A percentile compares a stretch with the other conserved stretches of the same genome.
These are phyloP conservation scores for Mactra quadrangularis DNA, from an alignment of 1,140 invertebrate genomes.

Conservation along the genomic window DNA sequence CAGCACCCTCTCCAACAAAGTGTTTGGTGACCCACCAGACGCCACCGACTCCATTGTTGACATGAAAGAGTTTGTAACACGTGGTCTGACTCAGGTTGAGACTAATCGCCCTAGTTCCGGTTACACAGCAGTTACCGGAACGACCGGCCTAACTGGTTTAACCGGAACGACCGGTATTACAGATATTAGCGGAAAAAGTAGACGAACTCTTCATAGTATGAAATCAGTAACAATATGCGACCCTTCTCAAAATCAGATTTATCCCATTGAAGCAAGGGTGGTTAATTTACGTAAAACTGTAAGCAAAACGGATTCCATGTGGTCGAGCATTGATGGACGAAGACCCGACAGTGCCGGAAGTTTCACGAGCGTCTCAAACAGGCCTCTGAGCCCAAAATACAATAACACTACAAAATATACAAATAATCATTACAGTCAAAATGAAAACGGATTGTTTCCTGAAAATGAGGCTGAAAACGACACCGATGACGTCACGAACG, in stretches of 20 bases:
- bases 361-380: constrained; percentile 36
- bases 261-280: constrained; percentile 42
- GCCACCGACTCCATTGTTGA: constrained; percentile 11
- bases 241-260: constrained; percentile 47
- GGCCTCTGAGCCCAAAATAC: constrained; percentile 30
- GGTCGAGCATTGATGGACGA: neutral
- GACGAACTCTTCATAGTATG: constrained; percentile 5
- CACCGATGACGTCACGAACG: too few relatives aligned
- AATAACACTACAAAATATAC: too few relatives aligned
- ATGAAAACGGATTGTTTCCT: neutral
- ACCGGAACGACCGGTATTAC: constrained; percentile 38
- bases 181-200: constrained; percentile 10
- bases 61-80: constrained; percentile 33
- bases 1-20: constrained; percentile 20
- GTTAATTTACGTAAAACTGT: neutral
- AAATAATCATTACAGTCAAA: too few relatives aligned
- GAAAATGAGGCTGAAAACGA: neutral
- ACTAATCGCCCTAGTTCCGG: constrained; percentile 40
- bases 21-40: constrained; percentile 30
- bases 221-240: constrained; percentile 42
- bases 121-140: constrained; percentile 27
- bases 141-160: constrained; percentile 10
- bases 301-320: neutral
- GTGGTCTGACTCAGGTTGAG: constrained; percentile 33
- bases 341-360: constrained; percentile 34